Base-by-base conservation (phyloP, 2,113 vertebrate genomes). In the Geococcyx californianus region DNA sequence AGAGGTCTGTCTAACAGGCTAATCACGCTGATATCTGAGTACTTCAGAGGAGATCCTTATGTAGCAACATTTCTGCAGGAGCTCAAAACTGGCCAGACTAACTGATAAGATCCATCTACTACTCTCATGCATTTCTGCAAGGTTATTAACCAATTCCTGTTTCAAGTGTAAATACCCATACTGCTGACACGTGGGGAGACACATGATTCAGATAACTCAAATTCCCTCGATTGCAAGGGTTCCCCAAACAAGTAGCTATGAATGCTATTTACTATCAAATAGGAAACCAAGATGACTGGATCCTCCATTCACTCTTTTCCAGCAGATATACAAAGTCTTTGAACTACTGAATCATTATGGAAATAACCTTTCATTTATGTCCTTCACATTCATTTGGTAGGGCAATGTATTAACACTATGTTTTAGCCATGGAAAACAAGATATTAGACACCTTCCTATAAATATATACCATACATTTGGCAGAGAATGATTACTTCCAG, bases 1-100 rank as follows among this genome's bases (percentile, higher is more conserved):
- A 76, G 67, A 87, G 45, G n/a, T 94, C 73, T 81, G 74, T 87
- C 87, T 87, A n/a, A 81, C 67, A 90, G 45, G 45, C 91, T 91
- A 92, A 94, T 87, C 74, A 69, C 14, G 58, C 21, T 45, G 82
- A 74, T 47, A 95, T 83, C 70, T 45, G 74, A 94, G 91, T 38
- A 86, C 34, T 55, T 85, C 84, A 74, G 60, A 94, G 75, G 55
- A 94, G 84, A 91, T 47, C 26, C 70, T 63, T 34, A 38, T 16
- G 36, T 51, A 38, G 78, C 75, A 90, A 55, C 7, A 1, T 67
- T 85, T 91, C 75, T 89, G 42, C n/a, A 79, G 62, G 56, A 93
- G 58, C 54, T 80, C 82, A 52, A 54, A 87, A 54, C 42, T 51
- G 55, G 56, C 51, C 72, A 95, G 87, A 83, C 4, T 0, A 38